Percentiles rank a stretch among this genome's conserved stretches.
These are phyloP conservation scores for Phrynosoma platyrhinos DNA, from an alignment of 2,113 vertebrate genomes.

Conservation along the genomic window DNA sequence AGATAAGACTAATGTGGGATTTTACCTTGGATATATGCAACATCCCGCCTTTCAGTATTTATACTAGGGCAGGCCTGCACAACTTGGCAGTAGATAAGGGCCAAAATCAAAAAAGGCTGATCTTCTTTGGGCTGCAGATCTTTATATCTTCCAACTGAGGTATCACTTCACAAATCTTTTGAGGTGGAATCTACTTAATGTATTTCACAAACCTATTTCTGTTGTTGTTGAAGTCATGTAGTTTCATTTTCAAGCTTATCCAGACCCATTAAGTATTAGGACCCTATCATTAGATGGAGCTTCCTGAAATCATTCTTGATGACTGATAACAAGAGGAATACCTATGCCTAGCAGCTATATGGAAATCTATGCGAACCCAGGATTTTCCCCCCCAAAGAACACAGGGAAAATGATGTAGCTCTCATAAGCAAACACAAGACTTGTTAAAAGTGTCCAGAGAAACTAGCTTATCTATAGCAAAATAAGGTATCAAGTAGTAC, in stretches of 20 bases:
- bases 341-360: too few relatives aligned
- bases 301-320: background rate
- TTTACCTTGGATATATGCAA: too few relatives aligned
- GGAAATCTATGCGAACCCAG: background rate
- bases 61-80: too few relatives aligned
- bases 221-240: background rate
- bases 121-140: too few relatives aligned
- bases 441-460: background rate
- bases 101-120: too few relatives aligned
- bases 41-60: too few relatives aligned
- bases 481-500: background rate
- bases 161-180: background rate
- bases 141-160: background rate
- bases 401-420: background rate
- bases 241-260: background rate
- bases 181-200: background rate
- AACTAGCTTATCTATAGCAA: background rate
- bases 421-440: background rate
- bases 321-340: too few relatives aligned
- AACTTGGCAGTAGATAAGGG: too few relatives aligned
- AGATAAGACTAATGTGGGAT: too few relatives aligned
- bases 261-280: background rate
- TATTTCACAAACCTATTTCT: background rate
- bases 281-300: background rate
- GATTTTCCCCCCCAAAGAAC: background rate